Percentiles rank a stretch among this genome's conserved stretches.
phyloP scores from a whole-genome alignment of 64 coral and sea anemone species.

The Porites australiensis region DNA sequence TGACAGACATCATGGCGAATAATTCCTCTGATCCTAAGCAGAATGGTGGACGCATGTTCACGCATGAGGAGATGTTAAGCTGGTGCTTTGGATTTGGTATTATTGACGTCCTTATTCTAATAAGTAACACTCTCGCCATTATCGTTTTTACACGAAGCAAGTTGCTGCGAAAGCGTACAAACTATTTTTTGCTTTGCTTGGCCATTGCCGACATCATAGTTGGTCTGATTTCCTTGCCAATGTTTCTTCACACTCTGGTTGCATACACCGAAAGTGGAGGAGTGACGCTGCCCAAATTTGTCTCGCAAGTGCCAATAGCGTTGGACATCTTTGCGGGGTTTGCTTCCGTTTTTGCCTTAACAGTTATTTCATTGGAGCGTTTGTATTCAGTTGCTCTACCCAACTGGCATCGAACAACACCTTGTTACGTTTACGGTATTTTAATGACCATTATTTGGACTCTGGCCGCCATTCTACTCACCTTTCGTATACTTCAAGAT shows the following conservation, averaged over 20 bases:
- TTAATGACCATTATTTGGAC: slow-evolving; percentile 67
- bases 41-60: not conserved
- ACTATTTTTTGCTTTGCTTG: slow-evolving; percentile 89
- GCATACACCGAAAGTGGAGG: not conserved
- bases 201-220: slow-evolving; percentile 90
- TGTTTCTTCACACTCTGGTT: slow-evolving; percentile 61
- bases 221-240: slow-evolving; percentile 75
- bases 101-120: slow-evolving; percentile 62
- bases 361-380: slow-evolving; percentile 81
- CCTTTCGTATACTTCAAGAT: slow-evolving; percentile 34
- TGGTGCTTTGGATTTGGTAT: slow-evolving; percentile 84
- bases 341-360: slow-evolving; percentile 86
- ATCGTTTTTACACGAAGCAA: slow-evolving; percentile 72
- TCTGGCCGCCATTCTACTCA: slow-evolving; percentile 53
- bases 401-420: slow-evolving; percentile 85
- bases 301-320: not conserved
- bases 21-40: not conserved
- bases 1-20: not conserved
- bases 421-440: slow-evolving; percentile 54
- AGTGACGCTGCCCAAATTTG: too few species aligned
- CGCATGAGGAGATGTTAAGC: not conserved
- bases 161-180: slow-evolving; percentile 81
- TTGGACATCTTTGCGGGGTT: slow-evolving; percentile 87
- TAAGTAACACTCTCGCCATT: slow-evolving; percentile 74
- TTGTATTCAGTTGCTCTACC: slow-evolving; percentile 86